These are phyloP conservation scores for Anomalospiza imberbis DNA, from an alignment of 2,797 vertebrate genomes.

Conservation along the genomic window DNA sequence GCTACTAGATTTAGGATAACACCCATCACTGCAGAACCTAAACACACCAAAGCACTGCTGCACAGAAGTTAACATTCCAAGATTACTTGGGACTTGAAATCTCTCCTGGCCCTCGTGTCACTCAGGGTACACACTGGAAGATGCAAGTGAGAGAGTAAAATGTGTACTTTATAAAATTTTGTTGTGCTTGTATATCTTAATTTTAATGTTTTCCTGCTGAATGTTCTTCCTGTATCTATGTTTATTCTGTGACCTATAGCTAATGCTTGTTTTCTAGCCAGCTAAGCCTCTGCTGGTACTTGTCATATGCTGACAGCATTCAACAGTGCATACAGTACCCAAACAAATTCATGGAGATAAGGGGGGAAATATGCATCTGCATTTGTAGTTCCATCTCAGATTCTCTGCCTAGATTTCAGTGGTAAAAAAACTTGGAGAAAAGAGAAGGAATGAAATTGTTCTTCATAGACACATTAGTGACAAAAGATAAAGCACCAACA, in stretches of 20 bases:
- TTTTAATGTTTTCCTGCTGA: slow-evolving; percentile 11
- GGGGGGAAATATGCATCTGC: background rate
- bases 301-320: slow-evolving; percentile 21
- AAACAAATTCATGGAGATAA: background rate
- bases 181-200: background rate
- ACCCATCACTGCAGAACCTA: background rate
- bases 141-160: background rate
- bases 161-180: background rate
- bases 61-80: background rate
- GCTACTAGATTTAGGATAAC: background rate
- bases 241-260: slow-evolving; percentile 40
- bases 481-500: slow-evolving; percentile 23
- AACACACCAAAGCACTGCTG: background rate
- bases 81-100: background rate
- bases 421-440: background rate
- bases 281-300: background rate
- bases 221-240: slow-evolving; percentile 18
- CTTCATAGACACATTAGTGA: background rate
- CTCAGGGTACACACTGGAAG: background rate
- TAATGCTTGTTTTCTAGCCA: slow-evolving; percentile 46
- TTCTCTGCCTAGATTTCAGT: background rate
- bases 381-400: slow-evolving; percentile 5
- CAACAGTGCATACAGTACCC: background rate
- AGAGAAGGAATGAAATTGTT: background rate
- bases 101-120: background rate